A percentile compares a stretch with the other conserved stretches of the same genome.
These are phyloP conservation scores for Sisyra nigra DNA, from an alignment of 2,888 invertebrate species.

Conservation along the genomic window DNA sequence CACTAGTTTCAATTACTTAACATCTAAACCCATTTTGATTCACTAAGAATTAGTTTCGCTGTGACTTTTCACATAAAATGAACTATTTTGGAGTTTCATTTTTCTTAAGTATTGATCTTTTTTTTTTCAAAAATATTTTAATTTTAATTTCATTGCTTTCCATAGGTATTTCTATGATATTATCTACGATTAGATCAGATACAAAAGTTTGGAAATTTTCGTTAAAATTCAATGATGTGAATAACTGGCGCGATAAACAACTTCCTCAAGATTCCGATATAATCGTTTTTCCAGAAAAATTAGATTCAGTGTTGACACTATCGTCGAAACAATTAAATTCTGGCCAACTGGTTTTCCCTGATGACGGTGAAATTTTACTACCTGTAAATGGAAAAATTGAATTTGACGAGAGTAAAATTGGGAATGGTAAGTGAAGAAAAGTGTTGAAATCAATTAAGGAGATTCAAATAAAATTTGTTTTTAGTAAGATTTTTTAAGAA, in stretches of 20 bases:
- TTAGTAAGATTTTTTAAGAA: slow-evolving; percentile 4
- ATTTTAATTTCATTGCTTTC: no score
- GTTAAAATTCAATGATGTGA: background rate
- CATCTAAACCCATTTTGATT: no score
- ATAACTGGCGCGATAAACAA: background rate
- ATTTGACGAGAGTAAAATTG: background rate
- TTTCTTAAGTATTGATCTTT: no score
- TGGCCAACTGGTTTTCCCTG: background rate
- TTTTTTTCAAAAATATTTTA: no score
- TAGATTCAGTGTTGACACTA: slow-evolving; percentile 1
- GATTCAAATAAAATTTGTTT: background rate
- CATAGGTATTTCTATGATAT: no score
- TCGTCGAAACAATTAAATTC: background rate
- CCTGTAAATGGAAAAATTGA: background rate
- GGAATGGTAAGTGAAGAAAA: background rate
- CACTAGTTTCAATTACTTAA: no score
- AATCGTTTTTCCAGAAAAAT: slow-evolving; percentile 1
- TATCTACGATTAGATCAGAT: background rate
- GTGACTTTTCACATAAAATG: no score
- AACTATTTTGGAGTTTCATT: no score
- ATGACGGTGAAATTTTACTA: slow-evolving; percentile 3
- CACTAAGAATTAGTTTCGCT: no score
- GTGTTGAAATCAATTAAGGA: background rate
- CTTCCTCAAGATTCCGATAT: background rate
- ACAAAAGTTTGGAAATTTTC: background rate